These are phyloP conservation scores for Clusia tigrina DNA, from an alignment of 2,888 invertebrate genomes.

Conservation along the genomic window DNA sequence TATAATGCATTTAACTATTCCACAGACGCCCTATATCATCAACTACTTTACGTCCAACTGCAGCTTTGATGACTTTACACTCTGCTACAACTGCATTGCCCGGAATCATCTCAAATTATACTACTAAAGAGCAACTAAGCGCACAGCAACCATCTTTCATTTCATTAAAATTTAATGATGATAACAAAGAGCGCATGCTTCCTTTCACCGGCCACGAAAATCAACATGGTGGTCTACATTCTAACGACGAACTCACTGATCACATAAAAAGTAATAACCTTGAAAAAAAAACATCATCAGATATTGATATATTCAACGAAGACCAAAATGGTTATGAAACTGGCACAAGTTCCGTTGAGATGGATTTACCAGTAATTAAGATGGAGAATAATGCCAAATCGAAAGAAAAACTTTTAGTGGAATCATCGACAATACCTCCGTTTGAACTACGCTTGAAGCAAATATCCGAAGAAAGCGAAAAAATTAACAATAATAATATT, in stretches of 20 bases:
- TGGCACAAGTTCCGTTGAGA: conserved; percentile 9
- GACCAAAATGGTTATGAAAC: conserved; percentile 18
- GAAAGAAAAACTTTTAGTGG: too few relatives aligned
- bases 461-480: conserved; percentile 62
- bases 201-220: conserved; percentile 36
- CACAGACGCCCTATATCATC: conserved; percentile 62
- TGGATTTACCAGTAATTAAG: not conserved
- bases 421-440: too few relatives aligned
- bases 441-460: conserved; percentile 62
- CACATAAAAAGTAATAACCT: conserved; percentile 50
- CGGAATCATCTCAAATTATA: conserved; percentile 53
- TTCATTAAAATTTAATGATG: conserved; percentile 56
- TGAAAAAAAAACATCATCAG: conserved; percentile 13
- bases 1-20: not conserved
- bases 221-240: conserved; percentile 30
- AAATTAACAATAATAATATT: conserved; percentile 50
- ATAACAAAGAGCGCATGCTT: conserved; percentile 52
- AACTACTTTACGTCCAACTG: conserved; percentile 50
- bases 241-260: conserved; percentile 42
- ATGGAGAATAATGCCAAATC: not conserved
- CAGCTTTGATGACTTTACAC: conserved; percentile 36
- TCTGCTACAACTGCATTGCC: conserved; percentile 57
- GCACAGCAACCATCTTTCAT: conserved; percentile 57
- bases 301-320: conserved; percentile 2
- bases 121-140: conserved; percentile 39